These are phyloP conservation scores for Cremastinae sp. DNA, from an alignment of 2,888 invertebrate genomes.

Conservation along the genomic window DNA sequence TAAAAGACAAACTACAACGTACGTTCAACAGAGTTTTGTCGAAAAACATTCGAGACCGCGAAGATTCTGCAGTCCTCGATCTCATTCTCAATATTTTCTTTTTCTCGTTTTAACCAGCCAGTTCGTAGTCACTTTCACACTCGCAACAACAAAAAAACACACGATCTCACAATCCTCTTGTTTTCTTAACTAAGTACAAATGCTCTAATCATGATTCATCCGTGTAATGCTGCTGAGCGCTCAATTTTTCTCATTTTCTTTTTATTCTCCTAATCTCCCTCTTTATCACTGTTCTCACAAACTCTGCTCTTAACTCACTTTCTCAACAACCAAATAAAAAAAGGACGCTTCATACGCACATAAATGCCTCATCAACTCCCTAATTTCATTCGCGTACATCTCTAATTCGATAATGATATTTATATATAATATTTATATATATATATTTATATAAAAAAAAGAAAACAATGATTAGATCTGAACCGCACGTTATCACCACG, in stretches of 20 bases:
- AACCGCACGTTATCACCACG: conserved; percentile 62
- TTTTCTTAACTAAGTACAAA: conserved; percentile 59
- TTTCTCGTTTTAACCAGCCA: background rate
- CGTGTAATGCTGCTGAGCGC: conserved; percentile 35
- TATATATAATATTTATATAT: conserved; percentile 1
- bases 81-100: conserved; percentile 7
- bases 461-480: conserved; percentile 52
- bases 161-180: conserved; percentile 18
- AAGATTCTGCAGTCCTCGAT: background rate
- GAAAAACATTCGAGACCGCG: conserved; percentile 1
- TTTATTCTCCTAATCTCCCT: background rate
- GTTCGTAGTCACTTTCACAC: conserved; percentile 21
- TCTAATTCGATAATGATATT: conserved; percentile 66
- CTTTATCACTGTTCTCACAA: conserved; percentile 5
- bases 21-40: conserved; percentile 21
- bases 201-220: conserved; percentile 54
- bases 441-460: conserved; percentile 2
- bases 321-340: conserved; percentile 1
- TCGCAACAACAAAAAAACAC: conserved; percentile 16
- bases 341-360: conserved; percentile 10
- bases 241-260: conserved; percentile 7
- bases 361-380: conserved; percentile 36
- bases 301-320: conserved; percentile 6
- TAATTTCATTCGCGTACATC: conserved; percentile 20
- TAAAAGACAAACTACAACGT: conserved; percentile 4